phyloP scores from a whole-genome alignment of 2,113 vertebrate species.

The Lathamus discolor region DNA sequence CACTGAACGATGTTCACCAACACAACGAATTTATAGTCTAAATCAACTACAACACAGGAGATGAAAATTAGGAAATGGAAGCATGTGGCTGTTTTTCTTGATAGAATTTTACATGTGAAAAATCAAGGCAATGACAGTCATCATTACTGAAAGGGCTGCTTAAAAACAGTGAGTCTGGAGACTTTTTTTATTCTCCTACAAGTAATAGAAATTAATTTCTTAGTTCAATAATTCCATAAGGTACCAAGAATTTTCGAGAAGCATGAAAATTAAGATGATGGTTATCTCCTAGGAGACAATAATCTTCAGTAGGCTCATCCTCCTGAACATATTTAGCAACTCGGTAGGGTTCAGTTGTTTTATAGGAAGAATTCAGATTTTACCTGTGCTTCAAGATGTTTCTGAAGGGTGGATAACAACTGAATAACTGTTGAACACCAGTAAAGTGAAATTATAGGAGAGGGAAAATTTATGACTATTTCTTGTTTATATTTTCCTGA shows the following conservation, averaged over 20 bases:
- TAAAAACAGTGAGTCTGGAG: background rate
- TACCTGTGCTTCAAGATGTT: background rate
- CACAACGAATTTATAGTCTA: background rate
- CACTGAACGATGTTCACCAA: background rate
- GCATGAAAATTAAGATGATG: background rate
- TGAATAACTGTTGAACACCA: background rate
- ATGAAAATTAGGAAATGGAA: background rate
- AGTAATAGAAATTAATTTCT: constrained; percentile 16
- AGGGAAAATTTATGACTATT: background rate
- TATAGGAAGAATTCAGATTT: background rate
- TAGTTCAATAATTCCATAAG: background rate
- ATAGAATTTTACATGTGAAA: background rate
- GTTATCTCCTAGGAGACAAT: constrained; percentile 17
- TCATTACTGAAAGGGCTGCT: background rate
- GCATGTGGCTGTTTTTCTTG: background rate
- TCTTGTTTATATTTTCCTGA: background rate
- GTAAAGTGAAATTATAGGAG: background rate
- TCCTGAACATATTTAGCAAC: background rate
- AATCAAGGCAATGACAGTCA: background rate
- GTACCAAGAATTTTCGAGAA: background rate
- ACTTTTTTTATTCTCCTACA: background rate
- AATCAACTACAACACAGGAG: background rate
- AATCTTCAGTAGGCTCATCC: background rate
- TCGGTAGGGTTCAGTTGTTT: background rate
- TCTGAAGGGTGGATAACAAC: background rate